Percentiles rank a stretch among this genome's conserved stretches.
Evolutionary conservation across 2,888 invertebrate genomes (phyloP).

Genomic region (Rhyacophila evoluta): DNA sequence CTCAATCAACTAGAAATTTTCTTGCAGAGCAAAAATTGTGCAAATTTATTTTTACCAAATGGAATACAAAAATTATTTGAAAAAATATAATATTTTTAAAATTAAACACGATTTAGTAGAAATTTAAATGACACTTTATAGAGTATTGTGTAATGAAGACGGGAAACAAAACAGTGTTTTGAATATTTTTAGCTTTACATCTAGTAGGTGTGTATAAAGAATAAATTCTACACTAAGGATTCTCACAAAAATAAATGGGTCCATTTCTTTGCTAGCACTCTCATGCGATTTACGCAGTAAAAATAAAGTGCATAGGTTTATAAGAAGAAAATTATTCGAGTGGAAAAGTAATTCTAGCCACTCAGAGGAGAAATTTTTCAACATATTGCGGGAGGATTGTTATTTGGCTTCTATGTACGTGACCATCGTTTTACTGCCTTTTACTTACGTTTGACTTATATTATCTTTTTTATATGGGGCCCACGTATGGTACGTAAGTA

Average conservation of each 20-base stretch:
- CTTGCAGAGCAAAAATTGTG: too few relatives aligned
- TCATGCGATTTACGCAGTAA: conserved; percentile 20
- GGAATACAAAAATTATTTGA: too few relatives aligned
- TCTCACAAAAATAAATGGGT: conserved; percentile 30
- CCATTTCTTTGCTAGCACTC: conserved; percentile 27
- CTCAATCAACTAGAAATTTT: too few relatives aligned
- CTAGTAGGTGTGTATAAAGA: neutral
- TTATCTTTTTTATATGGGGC: conserved; percentile 28
- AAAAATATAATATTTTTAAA: too few relatives aligned
- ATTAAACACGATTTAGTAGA: too few relatives aligned
- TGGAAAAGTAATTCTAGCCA: conserved; percentile 45
- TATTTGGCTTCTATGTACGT: conserved; percentile 43
- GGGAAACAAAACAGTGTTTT: too few relatives aligned
- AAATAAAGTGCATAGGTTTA: conserved; percentile 47
- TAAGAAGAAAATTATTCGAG: conserved; percentile 50
- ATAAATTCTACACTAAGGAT: neutral
- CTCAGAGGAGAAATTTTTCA: conserved; percentile 48
- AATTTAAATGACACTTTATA: too few relatives aligned
- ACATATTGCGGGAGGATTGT: conserved; percentile 42
- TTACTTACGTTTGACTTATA: conserved; percentile 31
- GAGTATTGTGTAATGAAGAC: too few relatives aligned
- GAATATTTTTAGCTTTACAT: neutral
- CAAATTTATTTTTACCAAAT: too few relatives aligned
- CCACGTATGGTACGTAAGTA: conserved; percentile 27
- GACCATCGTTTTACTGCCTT: conserved; percentile 41